Conservation (phyloP, 1,140 invertebrate genomes). For the Dendroctonus valens region DNA sequence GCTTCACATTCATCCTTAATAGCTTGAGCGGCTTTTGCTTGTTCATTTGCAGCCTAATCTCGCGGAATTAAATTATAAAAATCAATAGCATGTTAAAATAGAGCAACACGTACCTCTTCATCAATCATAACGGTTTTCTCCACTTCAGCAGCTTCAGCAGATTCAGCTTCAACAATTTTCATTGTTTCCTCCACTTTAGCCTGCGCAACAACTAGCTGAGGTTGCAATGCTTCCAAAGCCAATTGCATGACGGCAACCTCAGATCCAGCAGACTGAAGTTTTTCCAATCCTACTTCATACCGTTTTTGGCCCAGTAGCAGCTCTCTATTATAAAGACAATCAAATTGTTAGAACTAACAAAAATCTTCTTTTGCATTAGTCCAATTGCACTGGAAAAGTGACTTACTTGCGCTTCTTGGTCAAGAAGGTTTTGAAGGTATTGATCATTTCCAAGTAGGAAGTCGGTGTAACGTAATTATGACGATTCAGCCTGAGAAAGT, state of each 20-base stretch:
- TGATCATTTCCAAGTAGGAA: slow-evolving; percentile 90
- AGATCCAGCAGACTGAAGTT: slow-evolving; percentile 77
- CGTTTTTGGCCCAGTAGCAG: slow-evolving; percentile 65
- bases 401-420: slow-evolving; percentile 70
- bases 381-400: too few species aligned
- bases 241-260: slow-evolving; percentile 85
- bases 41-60: slow-evolving; percentile 56
- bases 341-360: too few species aligned
- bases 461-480: slow-evolving; percentile 93
- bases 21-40: slow-evolving; percentile 74
- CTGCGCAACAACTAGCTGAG: slow-evolving; percentile 82
- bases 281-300: slow-evolving; percentile 85
- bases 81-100: not conserved
- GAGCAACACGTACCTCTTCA: slow-evolving; percentile 18
- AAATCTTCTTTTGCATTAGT: too few species aligned
- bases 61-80: not conserved
- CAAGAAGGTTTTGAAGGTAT: slow-evolving; percentile 84
- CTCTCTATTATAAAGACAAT: slow-evolving; percentile 53
- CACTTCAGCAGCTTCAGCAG: slow-evolving; percentile 78
- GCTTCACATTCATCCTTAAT: slow-evolving; percentile 96
- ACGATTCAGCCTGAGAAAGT: slow-evolving; percentile 67
- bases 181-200: slow-evolving; percentile 80
- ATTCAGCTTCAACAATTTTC: slow-evolving; percentile 77
- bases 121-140: slow-evolving; percentile 60
- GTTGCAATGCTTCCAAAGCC: slow-evolving; percentile 81